Percentiles rank a stretch among this genome's conserved stretches.
phyloP scores from a whole-genome alignment of 2,888 invertebrate genomes.

The Pollenia labialis region DNA sequence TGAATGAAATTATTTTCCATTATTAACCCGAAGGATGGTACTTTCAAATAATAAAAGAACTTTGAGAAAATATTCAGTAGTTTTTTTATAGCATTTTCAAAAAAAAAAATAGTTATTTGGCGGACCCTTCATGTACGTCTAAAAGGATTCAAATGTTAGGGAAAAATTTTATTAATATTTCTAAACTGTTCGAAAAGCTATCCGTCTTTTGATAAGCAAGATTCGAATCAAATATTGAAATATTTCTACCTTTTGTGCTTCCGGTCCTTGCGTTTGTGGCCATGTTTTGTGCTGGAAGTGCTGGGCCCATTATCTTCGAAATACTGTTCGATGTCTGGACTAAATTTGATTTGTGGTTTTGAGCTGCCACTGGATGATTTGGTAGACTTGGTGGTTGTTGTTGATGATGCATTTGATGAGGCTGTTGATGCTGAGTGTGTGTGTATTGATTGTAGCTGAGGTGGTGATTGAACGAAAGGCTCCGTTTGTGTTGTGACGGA shows the following conservation, averaged over 20 bases:
- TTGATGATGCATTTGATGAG: constrained; percentile 85
- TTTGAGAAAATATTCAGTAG: too few relatives aligned
- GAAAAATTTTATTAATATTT: not conserved
- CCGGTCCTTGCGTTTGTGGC: constrained; percentile 85
- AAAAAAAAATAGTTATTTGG: too few relatives aligned
- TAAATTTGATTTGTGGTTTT: constrained; percentile 84
- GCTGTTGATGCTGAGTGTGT: constrained; percentile 85
- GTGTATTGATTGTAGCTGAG: constrained; percentile 88
- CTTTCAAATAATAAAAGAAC: too few relatives aligned
- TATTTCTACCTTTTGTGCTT: constrained; percentile 85
- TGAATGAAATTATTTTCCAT: too few relatives aligned
- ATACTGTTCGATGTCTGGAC: constrained; percentile 85
- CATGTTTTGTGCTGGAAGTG: constrained; percentile 77
- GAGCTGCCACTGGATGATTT: constrained; percentile 85
- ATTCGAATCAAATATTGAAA: not conserved
- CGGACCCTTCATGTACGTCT: too few relatives aligned
- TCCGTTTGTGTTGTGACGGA: constrained; percentile 88
- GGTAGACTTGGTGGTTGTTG: constrained; percentile 86
- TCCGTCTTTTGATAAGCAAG: too few relatives aligned
- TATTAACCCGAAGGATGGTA: too few relatives aligned
- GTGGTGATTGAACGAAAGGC: constrained; percentile 89
- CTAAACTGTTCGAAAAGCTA: too few relatives aligned
- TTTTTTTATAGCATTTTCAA: too few relatives aligned
- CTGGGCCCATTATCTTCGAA: constrained; percentile 85
- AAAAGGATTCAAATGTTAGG: not conserved